Evolutionary conservation across 2,888 invertebrate species (phyloP), one percentile per base, ranked within the genome.

Genomic region (Crossocerus cetratus): DNA sequence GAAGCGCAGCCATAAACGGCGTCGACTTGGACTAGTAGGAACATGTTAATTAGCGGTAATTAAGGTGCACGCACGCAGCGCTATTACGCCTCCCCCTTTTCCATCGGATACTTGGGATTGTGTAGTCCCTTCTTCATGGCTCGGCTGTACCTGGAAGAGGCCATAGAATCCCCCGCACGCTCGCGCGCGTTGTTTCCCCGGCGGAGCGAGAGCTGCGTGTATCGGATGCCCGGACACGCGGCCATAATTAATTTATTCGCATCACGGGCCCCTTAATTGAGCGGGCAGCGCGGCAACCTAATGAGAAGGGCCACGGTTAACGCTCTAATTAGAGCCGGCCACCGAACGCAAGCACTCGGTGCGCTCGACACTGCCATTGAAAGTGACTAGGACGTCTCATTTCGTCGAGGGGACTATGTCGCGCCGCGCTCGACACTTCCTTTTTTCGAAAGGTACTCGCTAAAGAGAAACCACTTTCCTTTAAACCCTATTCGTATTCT

Each of bases 211-310:
- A 45, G 16, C 58, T 59, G 65, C 69, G 59, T 59, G 74, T 44
- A 75, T 74, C 69, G 74, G 62, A 42, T 68, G 21, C 11, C 42
- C 11, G 58, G 66, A 69, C 76, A 65, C 65, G 63, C 66, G 21
- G 69, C 63, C 60, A 62, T 84, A 84, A 85, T 83, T 85, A 83
- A 86, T 86, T 84, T 79, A 79, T 80, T 81, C 81, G 73, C 74
- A 74, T 83, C 78, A 77, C 76, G 74, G 32, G 78, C 82, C 81
- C 76, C 80, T 78, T 84, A 83, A 82, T 80, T 74, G 82, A 82
- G 78, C 78, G 76, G 77, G 77, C 76, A 76, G 42, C 58, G 18
- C 69, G 23, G 60, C 61, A 78, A 71, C 80, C 32, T 80, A 80
- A 77, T 64, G 70, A 74, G 70, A 61, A 49, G 61, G n/a, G 18